These are phyloP conservation scores for Argopecten irradians DNA, from an alignment of 1,140 invertebrate species.

Conservation along the genomic window DNA sequence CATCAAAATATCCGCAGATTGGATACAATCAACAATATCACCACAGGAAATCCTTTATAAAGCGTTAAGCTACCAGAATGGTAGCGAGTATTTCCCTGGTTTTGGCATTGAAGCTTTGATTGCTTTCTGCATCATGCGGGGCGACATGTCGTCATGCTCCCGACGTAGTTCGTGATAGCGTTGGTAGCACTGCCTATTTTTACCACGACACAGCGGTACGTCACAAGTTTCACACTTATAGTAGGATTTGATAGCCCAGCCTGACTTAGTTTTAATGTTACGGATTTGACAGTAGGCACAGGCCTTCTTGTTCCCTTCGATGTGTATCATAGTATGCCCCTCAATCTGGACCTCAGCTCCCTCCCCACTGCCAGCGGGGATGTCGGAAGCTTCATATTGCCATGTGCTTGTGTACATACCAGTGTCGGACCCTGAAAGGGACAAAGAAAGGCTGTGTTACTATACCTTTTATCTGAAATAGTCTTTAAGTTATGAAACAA, in stretches of 20 bases:
- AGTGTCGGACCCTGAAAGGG: constrained; percentile 36
- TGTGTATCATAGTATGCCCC: constrained; percentile 14
- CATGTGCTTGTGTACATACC: constrained; percentile 8
- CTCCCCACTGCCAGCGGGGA: not conserved
- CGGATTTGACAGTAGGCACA: constrained; percentile 30
- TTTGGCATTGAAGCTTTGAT: not conserved
- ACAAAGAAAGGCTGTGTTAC: constrained; percentile 35
- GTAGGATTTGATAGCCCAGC: constrained; percentile 30
- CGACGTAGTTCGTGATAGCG: constrained; percentile 28
- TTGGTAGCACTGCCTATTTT: constrained; percentile 35
- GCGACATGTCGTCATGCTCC: not conserved
- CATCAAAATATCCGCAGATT: no score
- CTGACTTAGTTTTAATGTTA: constrained; percentile 39
- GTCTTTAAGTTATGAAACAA: constrained; percentile 18
- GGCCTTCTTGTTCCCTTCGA: constrained; percentile 9
- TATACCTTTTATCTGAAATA: not conserved
- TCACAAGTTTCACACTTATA: constrained; percentile 44
- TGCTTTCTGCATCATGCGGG: not conserved
- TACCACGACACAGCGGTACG: constrained; percentile 35
- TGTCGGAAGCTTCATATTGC: constrained; percentile 2
- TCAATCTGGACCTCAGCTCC: not conserved
- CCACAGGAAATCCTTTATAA: no score
- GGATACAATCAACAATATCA: no score
- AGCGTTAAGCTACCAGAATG: not conserved
- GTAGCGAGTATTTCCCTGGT: not conserved